Base-by-base conservation (phyloP, 2,888 invertebrate genomes). In the Elmis aenea region DNA sequence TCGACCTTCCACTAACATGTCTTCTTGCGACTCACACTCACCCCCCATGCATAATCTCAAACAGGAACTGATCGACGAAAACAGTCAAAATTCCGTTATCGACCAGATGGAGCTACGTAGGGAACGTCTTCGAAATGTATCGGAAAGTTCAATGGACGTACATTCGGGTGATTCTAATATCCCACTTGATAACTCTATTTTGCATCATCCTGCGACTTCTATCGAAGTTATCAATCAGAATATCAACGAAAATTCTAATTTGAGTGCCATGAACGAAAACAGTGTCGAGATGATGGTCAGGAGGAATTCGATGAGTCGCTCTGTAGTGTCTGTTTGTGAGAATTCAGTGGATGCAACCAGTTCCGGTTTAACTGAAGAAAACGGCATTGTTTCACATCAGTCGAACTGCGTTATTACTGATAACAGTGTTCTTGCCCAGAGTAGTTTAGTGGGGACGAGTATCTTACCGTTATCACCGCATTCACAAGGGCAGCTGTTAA, bases 11-110 rank as follows among this genome's bases (percentile, higher is more conserved):
- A 69, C 73, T 21, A 71, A 65, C 37, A 68, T 69, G 51, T 74
- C 79, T 26, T 61, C 76, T 34, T 75, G 76, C 13, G 79, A 79
- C 51, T 69, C 73, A 31, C 70, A 72, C 52, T 70, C 72, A 23
- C 73, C 76, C 2, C 72, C 73, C 1, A 57, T 74, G 38, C 73
- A 71, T 6, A 36, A 50, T 10, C 68, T 83, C 26, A 83, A 83
- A 63, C 79, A 78, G 26, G 79, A 85, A 68, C 69, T 82, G 26
- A 62, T 80, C 21, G 86, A 86, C 59, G 86, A 87, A 44, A 77
- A 75, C 49, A 83, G 85, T 56, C 81, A 84, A 62, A 77, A 75
- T 50, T 80, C 80, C 11, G 61, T 77, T 39, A 58, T 61, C 26
- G 67, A 68, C 26, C 49, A 59, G 1, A 52, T 60, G 39, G 66